Evolutionary conservation across 2,113 vertebrate genomes (phyloP).

Genomic region (Laterallus jamaicensis): DNA sequence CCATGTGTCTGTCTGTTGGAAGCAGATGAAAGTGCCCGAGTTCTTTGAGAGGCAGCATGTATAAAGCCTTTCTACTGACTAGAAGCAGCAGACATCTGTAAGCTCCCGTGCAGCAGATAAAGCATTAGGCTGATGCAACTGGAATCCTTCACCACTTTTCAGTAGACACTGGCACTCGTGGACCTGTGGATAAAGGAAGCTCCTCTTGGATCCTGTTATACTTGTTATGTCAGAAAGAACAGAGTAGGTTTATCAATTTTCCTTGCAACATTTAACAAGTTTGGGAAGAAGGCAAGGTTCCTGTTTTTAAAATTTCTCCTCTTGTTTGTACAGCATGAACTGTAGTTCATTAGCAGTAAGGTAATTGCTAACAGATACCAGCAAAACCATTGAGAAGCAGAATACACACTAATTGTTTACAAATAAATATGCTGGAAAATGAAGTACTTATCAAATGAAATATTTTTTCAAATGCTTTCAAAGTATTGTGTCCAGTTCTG

Average conservation of each 20-base stretch:
- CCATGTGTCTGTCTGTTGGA: neutral
- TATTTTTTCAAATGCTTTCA: neutral
- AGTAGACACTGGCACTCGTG: neutral
- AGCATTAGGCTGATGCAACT: neutral
- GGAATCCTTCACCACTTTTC: neutral
- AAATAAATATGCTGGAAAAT: neutral
- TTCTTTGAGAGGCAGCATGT: neutral
- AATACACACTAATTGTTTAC: neutral
- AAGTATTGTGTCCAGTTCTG: too few relatives aligned
- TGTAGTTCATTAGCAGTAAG: neutral
- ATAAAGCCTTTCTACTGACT: neutral
- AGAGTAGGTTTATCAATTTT: neutral
- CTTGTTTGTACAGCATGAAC: neutral
- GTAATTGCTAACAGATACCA: neutral
- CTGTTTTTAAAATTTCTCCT: neutral
- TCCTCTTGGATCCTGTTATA: neutral
- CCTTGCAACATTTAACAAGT: neutral
- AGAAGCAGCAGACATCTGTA: neutral
- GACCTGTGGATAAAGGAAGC: neutral
- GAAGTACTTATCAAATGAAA: accelerated
- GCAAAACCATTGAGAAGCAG: neutral
- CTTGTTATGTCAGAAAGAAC: neutral
- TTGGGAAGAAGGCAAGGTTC: neutral
- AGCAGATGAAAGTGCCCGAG: neutral
- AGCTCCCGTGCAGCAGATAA: neutral